phyloP scores from a whole-genome alignment of 2,888 invertebrate genomes.

The Pasiphila rectangulata region DNA sequence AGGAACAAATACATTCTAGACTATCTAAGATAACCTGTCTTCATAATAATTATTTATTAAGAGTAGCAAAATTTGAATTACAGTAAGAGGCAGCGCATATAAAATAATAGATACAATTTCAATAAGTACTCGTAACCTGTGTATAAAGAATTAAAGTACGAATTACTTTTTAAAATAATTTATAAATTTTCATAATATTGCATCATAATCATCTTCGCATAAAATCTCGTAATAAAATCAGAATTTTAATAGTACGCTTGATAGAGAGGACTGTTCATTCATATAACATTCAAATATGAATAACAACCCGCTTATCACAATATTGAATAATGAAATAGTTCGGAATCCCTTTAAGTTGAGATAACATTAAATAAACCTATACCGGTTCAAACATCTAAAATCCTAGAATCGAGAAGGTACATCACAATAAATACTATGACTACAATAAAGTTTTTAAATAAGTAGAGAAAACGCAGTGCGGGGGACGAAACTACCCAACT shows the following conservation, averaged over 20 bases:
- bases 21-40: constrained; percentile 54
- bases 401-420: constrained; percentile 60
- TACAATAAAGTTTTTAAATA: constrained; percentile 49
- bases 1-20: constrained; percentile 42
- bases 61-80: constrained; percentile 49
- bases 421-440: constrained; percentile 76
- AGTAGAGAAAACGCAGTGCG: constrained; percentile 26
- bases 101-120: constrained; percentile 50
- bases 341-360: constrained; percentile 35
- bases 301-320: constrained; percentile 42
- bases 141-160: constrained; percentile 55
- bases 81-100: constrained; percentile 46
- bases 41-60: constrained; percentile 47
- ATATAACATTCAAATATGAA: constrained; percentile 57
- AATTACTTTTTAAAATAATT: constrained; percentile 54
- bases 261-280: constrained; percentile 46
- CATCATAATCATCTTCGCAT: constrained; percentile 56
- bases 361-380: constrained; percentile 45
- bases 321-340: constrained; percentile 29
- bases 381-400: constrained; percentile 48
- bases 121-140: constrained; percentile 61
- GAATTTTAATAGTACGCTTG: constrained; percentile 57
- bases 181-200: constrained; percentile 56
- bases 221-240: constrained; percentile 61
- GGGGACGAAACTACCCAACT: constrained; percentile 31